A percentile compares a stretch with the other conserved stretches of the same genome.
phyloP scores from a whole-genome alignment of 2,888 invertebrate species.

The Coleophora deauratella region DNA sequence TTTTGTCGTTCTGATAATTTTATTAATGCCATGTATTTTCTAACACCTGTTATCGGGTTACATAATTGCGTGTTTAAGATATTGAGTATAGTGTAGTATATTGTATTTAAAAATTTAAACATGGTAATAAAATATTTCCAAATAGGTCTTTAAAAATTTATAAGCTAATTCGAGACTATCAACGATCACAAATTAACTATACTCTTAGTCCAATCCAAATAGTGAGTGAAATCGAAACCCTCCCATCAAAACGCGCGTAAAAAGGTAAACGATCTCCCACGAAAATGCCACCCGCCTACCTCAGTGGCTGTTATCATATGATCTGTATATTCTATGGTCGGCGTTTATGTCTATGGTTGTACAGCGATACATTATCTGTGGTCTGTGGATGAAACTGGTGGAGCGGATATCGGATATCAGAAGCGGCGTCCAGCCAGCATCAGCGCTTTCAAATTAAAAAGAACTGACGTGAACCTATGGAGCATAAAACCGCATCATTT shows the following conservation, averaged over 20 bases:
- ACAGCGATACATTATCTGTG: conserved; percentile 21
- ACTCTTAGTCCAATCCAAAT: too few relatives aligned
- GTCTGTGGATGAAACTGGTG: conserved; percentile 23
- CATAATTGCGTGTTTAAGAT: too few relatives aligned
- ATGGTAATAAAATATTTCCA: too few relatives aligned
- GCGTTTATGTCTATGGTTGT: conserved; percentile 3
- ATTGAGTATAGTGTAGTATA: too few relatives aligned
- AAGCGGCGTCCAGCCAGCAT: conserved; percentile 18
- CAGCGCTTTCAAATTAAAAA: conserved; percentile 37
- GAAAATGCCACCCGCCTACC: conserved; percentile 41
- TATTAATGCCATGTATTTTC: too few relatives aligned
- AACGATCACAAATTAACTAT: too few relatives aligned
- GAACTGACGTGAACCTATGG: conserved; percentile 40
- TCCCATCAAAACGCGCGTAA: conserved; percentile 47
- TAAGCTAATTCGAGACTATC: too few relatives aligned
- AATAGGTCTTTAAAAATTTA: too few relatives aligned
- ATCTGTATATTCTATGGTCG: conserved; percentile 29
- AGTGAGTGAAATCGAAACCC: conserved; percentile 39
- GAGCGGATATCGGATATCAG: conserved; percentile 44
- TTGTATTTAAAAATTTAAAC: too few relatives aligned
- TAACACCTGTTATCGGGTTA: too few relatives aligned
- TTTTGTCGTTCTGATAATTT: background rate
- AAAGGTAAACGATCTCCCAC: conserved; percentile 42
- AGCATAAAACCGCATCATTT: conserved; percentile 46
- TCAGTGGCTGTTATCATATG: conserved; percentile 50